Conservation (phyloP, 2,797 vertebrate species). For the Rhinoraja longicauda region DNA sequence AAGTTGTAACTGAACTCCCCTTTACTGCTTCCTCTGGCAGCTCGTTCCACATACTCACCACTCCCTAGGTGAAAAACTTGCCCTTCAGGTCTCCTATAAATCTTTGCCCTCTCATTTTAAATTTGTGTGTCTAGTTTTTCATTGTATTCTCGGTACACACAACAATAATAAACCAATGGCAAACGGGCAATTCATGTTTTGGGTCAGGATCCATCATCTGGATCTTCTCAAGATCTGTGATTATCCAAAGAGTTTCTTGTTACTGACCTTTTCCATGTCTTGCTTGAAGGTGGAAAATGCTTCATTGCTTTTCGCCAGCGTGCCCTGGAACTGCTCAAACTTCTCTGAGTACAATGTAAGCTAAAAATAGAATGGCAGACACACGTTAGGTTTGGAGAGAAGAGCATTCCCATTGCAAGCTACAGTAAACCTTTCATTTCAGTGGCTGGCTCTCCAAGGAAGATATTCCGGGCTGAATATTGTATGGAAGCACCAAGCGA, state of each 20-base stretch:
- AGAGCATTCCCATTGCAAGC: background rate
- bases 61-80: no score
- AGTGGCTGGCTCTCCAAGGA: background rate
- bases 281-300: conserved; percentile 85
- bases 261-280: conserved; percentile 91
- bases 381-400: background rate
- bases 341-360: conserved; percentile 84
- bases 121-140: no score
- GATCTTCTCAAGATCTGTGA: background rate
- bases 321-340: conserved; percentile 94
- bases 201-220: background rate
- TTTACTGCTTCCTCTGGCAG: no score
- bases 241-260: background rate
- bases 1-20: no score
- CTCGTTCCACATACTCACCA: no score
- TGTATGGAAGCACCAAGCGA: background rate
- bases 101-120: no score
- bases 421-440: background rate
- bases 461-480: background rate
- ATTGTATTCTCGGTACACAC: no score
- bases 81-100: no score
- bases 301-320: conserved; percentile 89
- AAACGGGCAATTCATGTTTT: no score
- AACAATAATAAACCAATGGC: no score
- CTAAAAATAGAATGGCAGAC: conserved; percentile 53